Conservation (phyloP, 2,797 vertebrate species). For the Sebastes iracundus region DNA sequence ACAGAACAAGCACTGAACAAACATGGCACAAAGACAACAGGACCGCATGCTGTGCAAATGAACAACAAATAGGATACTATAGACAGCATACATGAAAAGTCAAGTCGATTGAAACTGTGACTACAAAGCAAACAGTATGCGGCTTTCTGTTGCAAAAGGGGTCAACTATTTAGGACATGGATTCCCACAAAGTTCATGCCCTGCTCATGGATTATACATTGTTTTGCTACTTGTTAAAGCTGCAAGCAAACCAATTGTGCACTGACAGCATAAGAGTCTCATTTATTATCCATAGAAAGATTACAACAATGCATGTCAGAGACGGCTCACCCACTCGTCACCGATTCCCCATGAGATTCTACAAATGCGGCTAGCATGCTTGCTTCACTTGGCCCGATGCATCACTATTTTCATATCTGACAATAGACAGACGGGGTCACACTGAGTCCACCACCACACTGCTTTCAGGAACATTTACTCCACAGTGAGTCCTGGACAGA, state of each 20-base stretch:
- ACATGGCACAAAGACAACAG: background rate
- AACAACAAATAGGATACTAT: background rate
- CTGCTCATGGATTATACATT: slow-evolving; percentile 1
- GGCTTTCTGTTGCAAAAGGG: background rate
- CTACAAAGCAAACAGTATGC: background rate
- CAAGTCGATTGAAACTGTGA: background rate
- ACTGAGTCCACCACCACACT: slow-evolving; percentile 9
- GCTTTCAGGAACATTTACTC: background rate
- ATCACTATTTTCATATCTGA: slow-evolving; percentile 20
- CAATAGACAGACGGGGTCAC: slow-evolving; percentile 4
- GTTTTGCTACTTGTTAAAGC: slow-evolving; percentile 14
- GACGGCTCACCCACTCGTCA: background rate
- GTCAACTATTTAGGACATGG: background rate
- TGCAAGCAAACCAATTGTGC: slow-evolving; percentile 10
- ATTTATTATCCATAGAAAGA: slow-evolving; percentile 49
- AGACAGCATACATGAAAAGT: background rate
- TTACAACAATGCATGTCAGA: slow-evolving; percentile 27
- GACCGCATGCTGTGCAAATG: background rate
- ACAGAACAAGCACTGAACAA: background rate
- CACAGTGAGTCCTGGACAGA: background rate
- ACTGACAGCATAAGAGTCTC: slow-evolving; percentile 5
- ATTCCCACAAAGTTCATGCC: background rate
- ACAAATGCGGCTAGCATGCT: background rate
- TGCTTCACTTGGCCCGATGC: background rate
- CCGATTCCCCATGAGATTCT: background rate